phyloP scores from a whole-genome alignment of 2,113 vertebrate genomes.

The Apteryx mantelli region DNA sequence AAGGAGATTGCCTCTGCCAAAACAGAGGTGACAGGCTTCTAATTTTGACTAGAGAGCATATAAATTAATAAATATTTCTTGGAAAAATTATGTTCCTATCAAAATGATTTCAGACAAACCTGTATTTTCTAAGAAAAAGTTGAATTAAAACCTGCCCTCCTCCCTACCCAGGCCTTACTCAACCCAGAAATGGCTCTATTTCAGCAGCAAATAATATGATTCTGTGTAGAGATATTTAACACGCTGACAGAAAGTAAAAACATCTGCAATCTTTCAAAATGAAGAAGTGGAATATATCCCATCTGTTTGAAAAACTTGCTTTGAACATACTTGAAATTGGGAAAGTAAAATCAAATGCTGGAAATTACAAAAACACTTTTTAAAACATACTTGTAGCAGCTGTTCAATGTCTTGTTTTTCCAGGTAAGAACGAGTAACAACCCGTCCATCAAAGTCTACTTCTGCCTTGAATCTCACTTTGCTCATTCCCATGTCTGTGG shows the following conservation, averaged over 20 bases:
- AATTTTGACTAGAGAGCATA: background rate
- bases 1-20: background rate
- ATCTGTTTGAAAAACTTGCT: background rate
- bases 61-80: background rate
- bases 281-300: background rate
- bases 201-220: background rate
- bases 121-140: background rate
- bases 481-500: slow-evolving; percentile 95
- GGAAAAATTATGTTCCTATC: background rate
- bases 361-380: background rate
- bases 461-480: slow-evolving; percentile 99
- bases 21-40: background rate
- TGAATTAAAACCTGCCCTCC: background rate
- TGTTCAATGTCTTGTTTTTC: slow-evolving; percentile 99
- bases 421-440: slow-evolving; percentile 97
- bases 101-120: background rate
- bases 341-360: background rate
- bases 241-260: background rate
- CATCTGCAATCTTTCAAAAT: background rate
- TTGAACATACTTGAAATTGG: background rate
- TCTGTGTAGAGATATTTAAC: background rate
- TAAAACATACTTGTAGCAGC: slow-evolving; percentile 87
- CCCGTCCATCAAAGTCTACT: slow-evolving; percentile 97
- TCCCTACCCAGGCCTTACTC: background rate
- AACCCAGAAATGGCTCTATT: background rate